A percentile compares a stretch with the other conserved stretches of the same genome.
These are phyloP conservation scores for Leptinotarsa texana DNA, from an alignment of 1,140 invertebrate species.

Conservation along the genomic window DNA sequence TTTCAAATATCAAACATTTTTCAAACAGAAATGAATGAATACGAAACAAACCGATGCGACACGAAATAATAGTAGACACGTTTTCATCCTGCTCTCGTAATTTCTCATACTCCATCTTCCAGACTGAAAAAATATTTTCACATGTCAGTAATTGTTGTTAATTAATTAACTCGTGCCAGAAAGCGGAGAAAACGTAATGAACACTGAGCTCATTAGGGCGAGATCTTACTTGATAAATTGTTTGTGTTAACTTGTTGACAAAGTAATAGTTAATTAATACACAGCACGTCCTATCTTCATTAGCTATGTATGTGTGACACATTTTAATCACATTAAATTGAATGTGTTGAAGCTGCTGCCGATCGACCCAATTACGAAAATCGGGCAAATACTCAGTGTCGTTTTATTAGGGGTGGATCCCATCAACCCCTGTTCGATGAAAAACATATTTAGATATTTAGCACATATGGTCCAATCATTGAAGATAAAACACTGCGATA, in stretches of 20 bases:
- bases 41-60: not conserved
- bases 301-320: constrained; percentile 30
- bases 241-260: constrained; percentile 30
- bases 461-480: no score
- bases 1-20: not conserved
- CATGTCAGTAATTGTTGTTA: constrained; percentile 25
- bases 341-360: constrained; percentile 21
- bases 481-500: no score
- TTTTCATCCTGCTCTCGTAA: not conserved
- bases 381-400: constrained; percentile 15
- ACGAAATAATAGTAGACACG: not conserved
- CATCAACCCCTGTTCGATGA: no score
- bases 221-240: constrained; percentile 32
- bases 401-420: not conserved
- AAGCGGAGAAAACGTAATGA: constrained; percentile 20
- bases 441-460: no score
- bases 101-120: not conserved
- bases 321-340: constrained; percentile 29
- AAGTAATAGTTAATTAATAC: constrained; percentile 32
- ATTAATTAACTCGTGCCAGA: constrained; percentile 23
- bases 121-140: constrained; percentile 1
- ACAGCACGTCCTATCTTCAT: constrained; percentile 29
- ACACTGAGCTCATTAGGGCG: constrained; percentile 23
- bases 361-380: constrained; percentile 17
- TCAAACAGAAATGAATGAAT: not conserved